Evolutionary conservation across 2,113 vertebrate species (phyloP).

Genomic region (Corythaixoides concolor): DNA sequence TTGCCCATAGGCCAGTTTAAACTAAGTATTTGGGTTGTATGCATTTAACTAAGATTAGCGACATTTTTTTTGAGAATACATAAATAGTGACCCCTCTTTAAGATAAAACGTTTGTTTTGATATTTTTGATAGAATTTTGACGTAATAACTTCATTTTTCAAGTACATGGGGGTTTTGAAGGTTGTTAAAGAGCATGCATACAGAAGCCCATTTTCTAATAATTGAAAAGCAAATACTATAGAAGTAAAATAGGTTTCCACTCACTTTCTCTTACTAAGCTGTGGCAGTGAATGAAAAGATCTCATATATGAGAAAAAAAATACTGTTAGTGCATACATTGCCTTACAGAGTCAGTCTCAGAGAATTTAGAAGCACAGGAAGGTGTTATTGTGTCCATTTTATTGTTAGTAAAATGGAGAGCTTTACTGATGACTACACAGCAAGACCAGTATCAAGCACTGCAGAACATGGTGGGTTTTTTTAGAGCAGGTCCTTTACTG

Average conservation of each 20-base stretch:
- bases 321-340: not conserved
- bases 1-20: not conserved
- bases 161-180: not conserved
- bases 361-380: not conserved
- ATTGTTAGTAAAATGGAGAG: not conserved
- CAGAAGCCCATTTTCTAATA: not conserved
- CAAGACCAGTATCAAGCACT: not conserved
- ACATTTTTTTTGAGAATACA: not conserved
- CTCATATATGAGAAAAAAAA: not conserved
- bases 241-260: not conserved
- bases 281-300: not conserved
- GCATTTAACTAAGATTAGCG: not conserved
- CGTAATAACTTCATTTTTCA: not conserved
- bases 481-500: not conserved
- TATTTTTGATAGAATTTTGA: not conserved
- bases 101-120: not conserved
- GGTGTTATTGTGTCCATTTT: not conserved
- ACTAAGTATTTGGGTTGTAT: not conserved
- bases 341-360: not conserved
- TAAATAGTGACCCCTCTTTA: not conserved
- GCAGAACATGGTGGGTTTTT: fast-evolving
- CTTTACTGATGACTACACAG: not conserved
- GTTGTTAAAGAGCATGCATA: not conserved
- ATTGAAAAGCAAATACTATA: not conserved
- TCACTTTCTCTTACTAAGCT: not conserved